Conservation (phyloP, 1,140 invertebrate genomes). For the Battus philenor region DNA sequence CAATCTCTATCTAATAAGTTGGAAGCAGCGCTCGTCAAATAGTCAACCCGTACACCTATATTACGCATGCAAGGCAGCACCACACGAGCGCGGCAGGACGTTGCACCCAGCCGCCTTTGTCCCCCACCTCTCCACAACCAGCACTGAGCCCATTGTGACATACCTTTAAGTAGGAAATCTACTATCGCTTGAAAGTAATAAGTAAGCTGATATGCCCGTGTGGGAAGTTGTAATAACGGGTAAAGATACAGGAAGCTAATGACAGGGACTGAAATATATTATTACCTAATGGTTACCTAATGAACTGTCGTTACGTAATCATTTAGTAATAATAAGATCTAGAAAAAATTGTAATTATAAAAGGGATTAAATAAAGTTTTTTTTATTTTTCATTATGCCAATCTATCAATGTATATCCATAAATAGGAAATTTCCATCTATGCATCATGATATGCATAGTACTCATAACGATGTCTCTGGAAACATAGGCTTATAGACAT, state of each 20-base stretch:
- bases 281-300: no score
- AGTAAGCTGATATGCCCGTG: neutral
- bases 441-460: no score
- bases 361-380: no score
- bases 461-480: no score
- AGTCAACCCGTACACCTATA: constrained; percentile 8
- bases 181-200: constrained; percentile 12
- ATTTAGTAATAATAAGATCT: no score
- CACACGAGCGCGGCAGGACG: constrained; percentile 26
- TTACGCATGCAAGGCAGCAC: constrained; percentile 34
- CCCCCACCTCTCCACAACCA: constrained; percentile 16
- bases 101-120: constrained; percentile 31
- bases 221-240: neutral
- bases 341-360: no score
- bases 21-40: constrained; percentile 14
- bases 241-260: constrained; percentile 3
- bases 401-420: no score
- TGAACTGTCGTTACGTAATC: no score
- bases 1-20: neutral
- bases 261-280: neutral
- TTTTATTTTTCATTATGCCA: no score
- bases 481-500: no score
- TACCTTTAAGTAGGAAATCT: constrained; percentile 9
- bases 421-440: no score
- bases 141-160: constrained; percentile 7